A percentile compares a stretch with the other conserved stretches of the same genome.
Conservation (phyloP, 2,797 vertebrate genomes). For the Mormyrus hasselquistii region DNA sequence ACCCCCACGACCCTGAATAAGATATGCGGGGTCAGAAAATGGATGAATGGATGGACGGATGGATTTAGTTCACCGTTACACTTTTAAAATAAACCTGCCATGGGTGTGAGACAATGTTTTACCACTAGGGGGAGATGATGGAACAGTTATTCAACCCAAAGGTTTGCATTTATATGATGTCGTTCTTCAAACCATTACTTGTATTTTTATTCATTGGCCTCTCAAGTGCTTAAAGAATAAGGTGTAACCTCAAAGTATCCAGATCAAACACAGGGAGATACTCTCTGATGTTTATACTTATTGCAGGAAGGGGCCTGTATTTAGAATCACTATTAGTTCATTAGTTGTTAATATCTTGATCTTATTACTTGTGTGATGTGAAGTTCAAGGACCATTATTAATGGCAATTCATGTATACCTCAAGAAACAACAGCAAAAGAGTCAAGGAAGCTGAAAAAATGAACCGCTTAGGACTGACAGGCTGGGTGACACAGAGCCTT, state of each 20-base stretch:
- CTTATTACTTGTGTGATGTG: not conserved
- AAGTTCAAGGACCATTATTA: not conserved
- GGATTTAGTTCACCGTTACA: not conserved
- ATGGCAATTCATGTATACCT: not conserved
- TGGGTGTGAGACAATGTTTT: not conserved
- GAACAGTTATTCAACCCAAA: not conserved
- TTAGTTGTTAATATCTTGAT: not conserved
- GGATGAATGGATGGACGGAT: not conserved
- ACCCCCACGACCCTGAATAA: too few relatives aligned
- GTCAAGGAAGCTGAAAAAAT: not conserved
- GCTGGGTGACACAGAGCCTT: not conserved
- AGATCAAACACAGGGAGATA: not conserved
- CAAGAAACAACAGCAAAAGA: not conserved
- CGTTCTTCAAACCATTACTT: not conserved
- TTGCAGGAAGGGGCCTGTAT: not conserved
- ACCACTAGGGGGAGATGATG: not conserved
- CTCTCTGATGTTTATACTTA: not conserved
- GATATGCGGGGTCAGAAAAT: not conserved
- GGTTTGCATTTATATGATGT: not conserved
- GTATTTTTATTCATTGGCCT: not conserved
- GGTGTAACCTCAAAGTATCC: not conserved
- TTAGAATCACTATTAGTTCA: not conserved
- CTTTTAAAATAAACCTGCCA: not conserved
- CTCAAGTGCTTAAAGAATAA: not conserved
- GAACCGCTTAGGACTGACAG: not conserved